Evolutionary conservation across 1,140 invertebrate species (phyloP).

Genomic region (Theocolax elegans): DNA sequence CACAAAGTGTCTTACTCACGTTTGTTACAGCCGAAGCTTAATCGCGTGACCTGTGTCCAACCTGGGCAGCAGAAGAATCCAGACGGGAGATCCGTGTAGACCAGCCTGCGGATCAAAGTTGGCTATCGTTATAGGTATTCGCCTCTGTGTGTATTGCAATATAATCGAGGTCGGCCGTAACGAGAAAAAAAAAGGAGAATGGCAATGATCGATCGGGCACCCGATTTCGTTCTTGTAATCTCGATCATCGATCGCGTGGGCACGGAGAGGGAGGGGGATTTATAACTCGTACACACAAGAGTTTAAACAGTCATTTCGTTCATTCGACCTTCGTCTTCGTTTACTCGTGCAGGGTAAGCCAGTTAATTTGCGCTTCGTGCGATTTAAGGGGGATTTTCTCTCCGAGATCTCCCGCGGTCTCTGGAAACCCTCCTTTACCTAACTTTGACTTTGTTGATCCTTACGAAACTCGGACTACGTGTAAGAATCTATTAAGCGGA

Average conservation of each 20-base stretch:
- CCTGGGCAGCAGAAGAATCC: slow-evolving; percentile 71
- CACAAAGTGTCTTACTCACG: slow-evolving; percentile 64
- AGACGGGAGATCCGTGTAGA: slow-evolving; percentile 56
- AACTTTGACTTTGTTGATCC: too few species aligned
- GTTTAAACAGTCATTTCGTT: too few species aligned
- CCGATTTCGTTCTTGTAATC: background rate
- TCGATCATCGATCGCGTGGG: background rate
- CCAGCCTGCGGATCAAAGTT: slow-evolving; percentile 48
- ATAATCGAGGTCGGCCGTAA: background rate
- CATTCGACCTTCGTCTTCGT: too few species aligned
- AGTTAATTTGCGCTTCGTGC: too few species aligned
- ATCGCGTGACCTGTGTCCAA: slow-evolving; percentile 70
- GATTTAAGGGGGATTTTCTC: too few species aligned
- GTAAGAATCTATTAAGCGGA: too few species aligned
- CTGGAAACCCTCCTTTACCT: too few species aligned
- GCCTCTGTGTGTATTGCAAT: slow-evolving; percentile 52
- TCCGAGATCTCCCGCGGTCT: too few species aligned
- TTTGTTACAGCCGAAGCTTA: slow-evolving; percentile 73
- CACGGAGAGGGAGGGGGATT: too few species aligned
- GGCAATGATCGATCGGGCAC: slow-evolving; percentile 25
- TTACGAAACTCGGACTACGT: too few species aligned
- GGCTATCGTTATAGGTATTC: background rate
- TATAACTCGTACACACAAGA: too few species aligned
- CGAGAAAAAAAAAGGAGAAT: background rate
- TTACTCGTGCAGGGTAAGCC: too few species aligned